Evolutionary conservation across 2,888 invertebrate genomes (phyloP), one percentile per base, ranked within the genome.

Genomic region (Epiblema foenella): DNA sequence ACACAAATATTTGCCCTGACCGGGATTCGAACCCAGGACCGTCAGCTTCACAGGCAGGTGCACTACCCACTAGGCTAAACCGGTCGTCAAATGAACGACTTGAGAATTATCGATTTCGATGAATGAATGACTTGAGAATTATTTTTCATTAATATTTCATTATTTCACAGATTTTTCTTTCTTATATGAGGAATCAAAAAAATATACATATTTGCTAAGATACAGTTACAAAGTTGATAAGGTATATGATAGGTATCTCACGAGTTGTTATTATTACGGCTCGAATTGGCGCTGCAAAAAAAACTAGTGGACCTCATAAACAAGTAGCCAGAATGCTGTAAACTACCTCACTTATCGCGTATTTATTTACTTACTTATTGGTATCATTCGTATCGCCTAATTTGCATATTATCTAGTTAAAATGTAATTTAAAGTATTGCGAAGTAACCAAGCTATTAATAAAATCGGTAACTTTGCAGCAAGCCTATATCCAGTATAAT

Each of bases 381-480:
- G 33, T 18, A 49, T 63, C 49, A 33, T 63, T 63, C 33, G 33
- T 63, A 49, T 18, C 39, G 12, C 10, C 37, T 39, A 12, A 8
- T 42, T 46, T 29, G 60, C 60, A 62, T 46, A 62, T 62, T 20
- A 46, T 24, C 56, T 56, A 24, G 56, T 56, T 56, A 56, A 56
- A 29, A 15, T n/a, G 56, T 29, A 56, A 56, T 56, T 56, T 29
- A 56, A 5, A n/a, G 8, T n/a, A 56, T 9, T 29, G 10, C 12
- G 29, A 29, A 12, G 12, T 3, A 12, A n/a, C 46, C n/a, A 5
- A 46, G 4, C 15, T 12, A 42, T 42, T 42, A 15, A 42, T 8
- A n/a, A 46, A n/a, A 15, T 12, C n/a, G 46, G 46, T 46, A 12
- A 46, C 7, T 3, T 11, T 46, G 46, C 15, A n/a, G 46, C 1